Percentiles rank a stretch among this genome's conserved stretches.
phyloP scores from a whole-genome alignment of 2,113 vertebrate genomes.

The Ictalurus furcatus region DNA sequence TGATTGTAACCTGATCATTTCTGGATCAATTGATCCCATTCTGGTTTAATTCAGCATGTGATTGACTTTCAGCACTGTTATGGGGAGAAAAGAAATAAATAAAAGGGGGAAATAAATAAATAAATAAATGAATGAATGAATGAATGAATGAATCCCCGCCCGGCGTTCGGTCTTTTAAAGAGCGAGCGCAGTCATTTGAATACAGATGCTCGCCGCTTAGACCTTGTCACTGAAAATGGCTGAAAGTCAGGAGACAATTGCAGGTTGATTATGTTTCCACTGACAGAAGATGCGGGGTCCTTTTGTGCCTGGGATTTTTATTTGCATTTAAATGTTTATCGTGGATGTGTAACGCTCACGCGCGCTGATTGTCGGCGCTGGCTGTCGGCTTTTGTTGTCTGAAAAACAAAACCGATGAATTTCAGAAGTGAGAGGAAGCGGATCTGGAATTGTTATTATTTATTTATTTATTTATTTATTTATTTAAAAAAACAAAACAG shows the following conservation, averaged over 20 bases:
- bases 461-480: neutral
- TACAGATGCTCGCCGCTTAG: constrained; percentile 70
- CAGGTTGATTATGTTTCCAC: constrained; percentile 78
- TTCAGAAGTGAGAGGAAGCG: constrained; percentile 59
- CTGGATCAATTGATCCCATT: constrained; percentile 82
- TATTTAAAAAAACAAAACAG: constrained; percentile 48
- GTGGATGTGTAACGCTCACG: constrained; percentile 65
- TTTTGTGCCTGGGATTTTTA: constrained; percentile 71
- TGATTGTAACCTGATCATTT: constrained; percentile 82
- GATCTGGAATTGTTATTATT: constrained; percentile 67
- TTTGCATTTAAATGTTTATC: constrained; percentile 82
- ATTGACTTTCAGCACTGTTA: constrained; percentile 79
- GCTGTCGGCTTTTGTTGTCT: constrained; percentile 62
- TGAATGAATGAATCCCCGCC: constrained; percentile 62
- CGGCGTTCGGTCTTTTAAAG: constrained; percentile 70
- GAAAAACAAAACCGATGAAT: constrained; percentile 67
- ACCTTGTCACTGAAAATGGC: constrained; percentile 68
- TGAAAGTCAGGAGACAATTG: constrained; percentile 76
- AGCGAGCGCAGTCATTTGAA: constrained; percentile 70
- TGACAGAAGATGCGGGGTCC: constrained; percentile 72
- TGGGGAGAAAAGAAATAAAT: neutral
- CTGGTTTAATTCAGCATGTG: constrained; percentile 84
- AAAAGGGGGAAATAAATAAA: too few species aligned
- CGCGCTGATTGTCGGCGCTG: constrained; percentile 75
- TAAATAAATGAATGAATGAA: neutral